Evolutionary conservation across 2,888 invertebrate genomes (phyloP).

Genomic region (Nemoura dubitans): DNA sequence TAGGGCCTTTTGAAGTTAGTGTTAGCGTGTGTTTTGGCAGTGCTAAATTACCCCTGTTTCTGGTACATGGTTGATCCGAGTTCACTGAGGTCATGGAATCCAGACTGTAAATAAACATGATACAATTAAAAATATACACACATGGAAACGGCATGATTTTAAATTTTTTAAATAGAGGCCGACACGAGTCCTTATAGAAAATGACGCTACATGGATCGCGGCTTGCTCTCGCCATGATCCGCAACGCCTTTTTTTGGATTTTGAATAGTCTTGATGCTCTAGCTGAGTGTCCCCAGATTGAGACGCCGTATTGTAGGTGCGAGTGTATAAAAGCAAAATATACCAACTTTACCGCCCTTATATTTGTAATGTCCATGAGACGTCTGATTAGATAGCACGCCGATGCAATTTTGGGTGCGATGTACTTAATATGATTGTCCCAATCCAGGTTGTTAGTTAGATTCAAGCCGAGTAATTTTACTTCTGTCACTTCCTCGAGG

Average conservation of each 20-base stretch:
- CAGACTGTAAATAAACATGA: background rate
- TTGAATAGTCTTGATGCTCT: background rate
- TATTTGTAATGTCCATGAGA: background rate
- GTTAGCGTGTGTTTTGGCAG: background rate
- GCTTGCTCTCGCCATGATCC: background rate
- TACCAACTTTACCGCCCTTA: background rate
- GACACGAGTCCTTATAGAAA: background rate
- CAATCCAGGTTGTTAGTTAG: background rate
- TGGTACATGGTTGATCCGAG: background rate
- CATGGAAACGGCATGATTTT: background rate
- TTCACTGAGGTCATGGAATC: background rate
- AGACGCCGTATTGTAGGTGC: background rate
- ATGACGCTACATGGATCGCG: background rate
- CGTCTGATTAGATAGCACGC: background rate
- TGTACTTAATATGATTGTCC: background rate
- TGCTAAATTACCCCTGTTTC: background rate
- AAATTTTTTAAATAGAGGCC: background rate
- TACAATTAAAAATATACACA: background rate
- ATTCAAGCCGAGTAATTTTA: background rate
- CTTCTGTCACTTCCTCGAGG: conserved; percentile 7
- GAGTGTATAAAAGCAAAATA: background rate
- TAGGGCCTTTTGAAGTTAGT: background rate
- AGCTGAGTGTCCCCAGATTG: background rate
- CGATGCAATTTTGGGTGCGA: background rate
- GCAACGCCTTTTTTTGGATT: background rate